phyloP scores from a whole-genome alignment of 2,888 invertebrate species.

The Acrobasis repandana region DNA sequence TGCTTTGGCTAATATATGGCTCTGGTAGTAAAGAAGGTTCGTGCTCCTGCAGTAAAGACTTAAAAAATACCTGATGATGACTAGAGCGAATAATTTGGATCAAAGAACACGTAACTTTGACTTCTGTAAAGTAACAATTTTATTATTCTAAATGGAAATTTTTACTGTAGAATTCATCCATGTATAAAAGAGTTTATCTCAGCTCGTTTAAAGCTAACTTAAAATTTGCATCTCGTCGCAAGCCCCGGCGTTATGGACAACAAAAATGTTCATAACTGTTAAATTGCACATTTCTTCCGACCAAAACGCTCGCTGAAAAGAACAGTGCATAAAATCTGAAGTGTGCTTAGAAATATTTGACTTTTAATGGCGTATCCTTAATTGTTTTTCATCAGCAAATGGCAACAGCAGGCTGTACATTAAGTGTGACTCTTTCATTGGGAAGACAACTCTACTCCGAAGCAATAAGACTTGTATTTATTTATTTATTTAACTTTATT shows the following conservation, averaged over 20 bases:
- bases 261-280: conserved; percentile 18
- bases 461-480: too few relatives aligned
- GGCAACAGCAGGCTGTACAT: background rate
- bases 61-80: too few relatives aligned
- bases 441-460: background rate
- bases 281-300: conserved; percentile 5
- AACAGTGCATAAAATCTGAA: background rate
- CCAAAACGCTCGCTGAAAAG: background rate
- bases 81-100: too few relatives aligned
- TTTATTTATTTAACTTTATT: too few relatives aligned
- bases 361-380: background rate
- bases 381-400: conserved; percentile 7
- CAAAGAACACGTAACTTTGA: too few relatives aligned
- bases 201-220: conserved; percentile 9
- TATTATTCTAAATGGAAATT: too few relatives aligned
- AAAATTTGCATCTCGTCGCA: conserved; percentile 16
- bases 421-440: background rate
- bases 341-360: background rate
- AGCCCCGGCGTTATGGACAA: conserved; percentile 13
- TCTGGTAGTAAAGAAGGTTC: too few relatives aligned
- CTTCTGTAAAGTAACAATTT: too few relatives aligned
- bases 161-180: background rate
- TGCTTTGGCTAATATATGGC: too few relatives aligned
- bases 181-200: background rate
- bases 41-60: too few relatives aligned